phyloP scores from a whole-genome alignment of 2,888 invertebrate species.

The Amaurobius ferox region DNA sequence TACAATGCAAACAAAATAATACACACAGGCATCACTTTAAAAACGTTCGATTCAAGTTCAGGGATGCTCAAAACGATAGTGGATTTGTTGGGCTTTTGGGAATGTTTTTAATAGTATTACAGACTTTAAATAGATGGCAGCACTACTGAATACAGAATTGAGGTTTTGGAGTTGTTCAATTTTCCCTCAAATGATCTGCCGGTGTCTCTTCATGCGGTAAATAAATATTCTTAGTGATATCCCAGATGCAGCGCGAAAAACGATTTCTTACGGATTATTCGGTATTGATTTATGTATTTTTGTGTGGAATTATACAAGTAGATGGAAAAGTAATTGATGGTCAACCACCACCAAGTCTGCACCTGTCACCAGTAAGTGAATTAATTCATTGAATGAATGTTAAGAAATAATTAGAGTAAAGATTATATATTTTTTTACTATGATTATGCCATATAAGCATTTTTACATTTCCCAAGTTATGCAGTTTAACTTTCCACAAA shows the following conservation, averaged over 20 bases:
- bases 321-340: neutral
- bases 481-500: too few species aligned
- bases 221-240: neutral
- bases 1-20: too few species aligned
- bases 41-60: too few species aligned
- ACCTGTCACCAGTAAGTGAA: neutral
- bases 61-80: too few species aligned
- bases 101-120: too few species aligned
- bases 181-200: neutral
- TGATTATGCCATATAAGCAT: too few species aligned
- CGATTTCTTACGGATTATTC: neutral
- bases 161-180: neutral
- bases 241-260: neutral
- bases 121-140: constrained; percentile 3
- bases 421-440: too few species aligned
- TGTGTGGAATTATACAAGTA: neutral
- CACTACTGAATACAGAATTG: neutral
- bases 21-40: too few species aligned
- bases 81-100: too few species aligned
- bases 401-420: too few species aligned
- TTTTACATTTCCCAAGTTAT: too few species aligned
- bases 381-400: too few species aligned
- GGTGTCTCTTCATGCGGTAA: neutral
- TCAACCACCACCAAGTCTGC: neutral
- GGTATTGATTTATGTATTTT: neutral